Conservation (phyloP, 2,113 vertebrate species). For the Lagenorhynchus albirostris region DNA sequence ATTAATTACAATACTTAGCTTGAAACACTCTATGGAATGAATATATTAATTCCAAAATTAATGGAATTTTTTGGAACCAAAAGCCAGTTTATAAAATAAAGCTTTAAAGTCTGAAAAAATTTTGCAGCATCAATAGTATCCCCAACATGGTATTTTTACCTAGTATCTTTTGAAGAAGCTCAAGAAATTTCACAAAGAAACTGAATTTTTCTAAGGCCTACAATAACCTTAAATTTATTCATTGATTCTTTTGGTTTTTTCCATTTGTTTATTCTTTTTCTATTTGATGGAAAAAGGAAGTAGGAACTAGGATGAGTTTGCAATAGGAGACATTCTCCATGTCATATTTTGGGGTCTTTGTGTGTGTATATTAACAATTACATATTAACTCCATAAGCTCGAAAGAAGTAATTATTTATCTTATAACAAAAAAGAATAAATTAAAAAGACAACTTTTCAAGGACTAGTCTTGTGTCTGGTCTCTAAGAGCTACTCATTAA, state of each 20-base stretch:
- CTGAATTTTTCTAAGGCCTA: background rate
- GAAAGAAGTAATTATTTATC: background rate
- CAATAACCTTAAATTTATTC: background rate
- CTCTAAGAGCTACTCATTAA: background rate
- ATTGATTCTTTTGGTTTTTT: background rate
- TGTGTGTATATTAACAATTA: background rate
- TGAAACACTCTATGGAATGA: slow-evolving; percentile 20
- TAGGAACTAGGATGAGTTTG: background rate
- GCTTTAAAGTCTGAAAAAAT: background rate
- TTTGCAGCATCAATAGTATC: background rate
- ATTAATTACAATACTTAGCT: slow-evolving; percentile 15
- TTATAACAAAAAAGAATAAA: background rate
- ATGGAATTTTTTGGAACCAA: background rate
- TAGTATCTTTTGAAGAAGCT: background rate
- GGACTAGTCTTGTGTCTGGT: background rate
- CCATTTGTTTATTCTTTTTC: background rate
- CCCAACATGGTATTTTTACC: background rate
- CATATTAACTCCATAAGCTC: background rate
- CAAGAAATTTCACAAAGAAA: slow-evolving; percentile 33
- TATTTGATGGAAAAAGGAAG: background rate
- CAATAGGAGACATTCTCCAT: background rate
- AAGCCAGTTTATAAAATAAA: background rate
- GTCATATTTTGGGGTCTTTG: background rate
- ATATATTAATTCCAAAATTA: background rate
- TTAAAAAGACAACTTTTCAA: slow-evolving; percentile 7